Conservation (phyloP, 2,113 vertebrate genomes). For the Peucedramus taeniatus region DNA sequence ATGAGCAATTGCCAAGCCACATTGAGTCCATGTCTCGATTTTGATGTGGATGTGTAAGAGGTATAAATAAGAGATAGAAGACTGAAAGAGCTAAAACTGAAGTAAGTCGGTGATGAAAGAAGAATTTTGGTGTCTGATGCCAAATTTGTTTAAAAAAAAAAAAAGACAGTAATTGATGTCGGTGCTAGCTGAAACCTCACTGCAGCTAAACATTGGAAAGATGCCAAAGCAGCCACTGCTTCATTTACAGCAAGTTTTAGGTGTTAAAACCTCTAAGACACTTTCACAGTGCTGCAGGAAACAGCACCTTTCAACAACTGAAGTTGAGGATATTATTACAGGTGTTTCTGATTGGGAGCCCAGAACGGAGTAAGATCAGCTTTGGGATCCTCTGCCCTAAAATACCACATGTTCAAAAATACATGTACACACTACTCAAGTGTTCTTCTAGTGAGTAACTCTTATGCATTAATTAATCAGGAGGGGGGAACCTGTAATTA, state of each 20-base stretch:
- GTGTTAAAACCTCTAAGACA: not conserved
- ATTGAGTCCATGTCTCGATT: not conserved
- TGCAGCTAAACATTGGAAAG: not conserved
- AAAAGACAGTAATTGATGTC: not conserved
- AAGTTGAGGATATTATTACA: not conserved
- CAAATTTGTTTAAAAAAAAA: not conserved
- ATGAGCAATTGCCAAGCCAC: not conserved
- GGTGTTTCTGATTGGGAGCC: not conserved
- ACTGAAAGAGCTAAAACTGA: not conserved
- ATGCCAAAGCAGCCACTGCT: not conserved
- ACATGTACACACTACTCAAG: not conserved
- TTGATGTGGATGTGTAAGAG: not conserved
- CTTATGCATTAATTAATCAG: not conserved
- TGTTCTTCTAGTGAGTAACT: not conserved
- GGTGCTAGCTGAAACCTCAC: not conserved
- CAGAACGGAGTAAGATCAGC: not conserved
- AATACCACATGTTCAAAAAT: not conserved
- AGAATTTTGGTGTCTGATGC: not conserved
- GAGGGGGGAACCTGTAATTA: not conserved
- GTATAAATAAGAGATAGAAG: not conserved
- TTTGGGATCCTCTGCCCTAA: not conserved
- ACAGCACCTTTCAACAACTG: not conserved
- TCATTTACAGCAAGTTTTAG: not conserved
- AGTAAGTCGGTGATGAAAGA: not conserved
- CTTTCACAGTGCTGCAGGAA: not conserved